These are phyloP conservation scores for Pandion haliaetus DNA, from an alignment of 2,113 vertebrate species.

Conservation along the genomic window DNA sequence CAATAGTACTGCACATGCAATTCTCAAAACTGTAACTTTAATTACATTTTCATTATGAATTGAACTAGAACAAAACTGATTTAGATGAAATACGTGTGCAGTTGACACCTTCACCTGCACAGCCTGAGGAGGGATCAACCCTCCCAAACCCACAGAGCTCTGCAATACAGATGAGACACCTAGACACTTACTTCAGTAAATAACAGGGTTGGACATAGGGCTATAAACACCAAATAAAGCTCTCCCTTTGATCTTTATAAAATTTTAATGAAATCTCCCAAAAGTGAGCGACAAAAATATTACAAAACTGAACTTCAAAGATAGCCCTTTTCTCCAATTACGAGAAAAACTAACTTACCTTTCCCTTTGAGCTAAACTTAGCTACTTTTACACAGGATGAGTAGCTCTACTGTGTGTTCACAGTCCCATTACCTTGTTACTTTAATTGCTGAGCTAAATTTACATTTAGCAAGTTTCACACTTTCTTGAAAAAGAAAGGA, in stretches of 20 bases:
- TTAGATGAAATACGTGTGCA: background rate
- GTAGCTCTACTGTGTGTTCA: background rate
- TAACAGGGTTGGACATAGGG: background rate
- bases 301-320: constrained; percentile 27
- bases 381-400: background rate
- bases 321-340: background rate
- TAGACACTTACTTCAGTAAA: background rate
- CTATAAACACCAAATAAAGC: background rate
- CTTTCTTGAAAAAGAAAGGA: background rate
- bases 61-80: background rate
- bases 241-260: constrained; percentile 8
- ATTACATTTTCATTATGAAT: background rate
- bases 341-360: background rate
- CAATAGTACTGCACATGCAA: background rate
- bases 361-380: background rate
- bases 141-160: background rate
- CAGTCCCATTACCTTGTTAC: background rate
- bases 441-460: background rate
- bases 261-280: background rate
- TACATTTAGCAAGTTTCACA: background rate
- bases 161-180: background rate
- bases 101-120: background rate
- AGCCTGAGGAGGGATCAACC: background rate
- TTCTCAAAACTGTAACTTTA: background rate
- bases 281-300: background rate